Base-by-base conservation (phyloP, 2,797 vertebrate species). In the Meriones psammophilus region DNA sequence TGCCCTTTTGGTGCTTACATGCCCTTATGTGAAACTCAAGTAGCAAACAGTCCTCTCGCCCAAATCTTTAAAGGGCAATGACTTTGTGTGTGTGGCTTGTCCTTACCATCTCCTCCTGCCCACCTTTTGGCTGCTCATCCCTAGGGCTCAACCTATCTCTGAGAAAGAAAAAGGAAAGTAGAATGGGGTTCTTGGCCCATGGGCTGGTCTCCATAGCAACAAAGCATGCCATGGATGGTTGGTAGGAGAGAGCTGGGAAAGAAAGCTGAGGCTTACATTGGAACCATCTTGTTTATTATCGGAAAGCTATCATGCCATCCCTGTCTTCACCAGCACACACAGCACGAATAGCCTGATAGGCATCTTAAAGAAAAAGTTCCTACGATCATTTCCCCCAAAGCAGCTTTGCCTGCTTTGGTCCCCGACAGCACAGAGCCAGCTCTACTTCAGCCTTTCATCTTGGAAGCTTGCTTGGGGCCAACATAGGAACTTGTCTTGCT, bases 271-370 rank as follows among this genome's bases (percentile, higher is more conserved):
- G 42, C 71, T n/a, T 28, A 60, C 17, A 46, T n/a, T 71, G 78
- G 76, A 12, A 20, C 26, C 26, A 33, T n/a, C 89, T 4, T 71
- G 28, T 96, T 96, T 96, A 95, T 94, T 97, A 46, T 14, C 95
- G 30, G 50, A 80, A 89, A 94, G 26, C 33, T 83, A n/a, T 15
- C 4, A 4, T 0, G 7, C 60, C n/a, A 15, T 60, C 22, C 17
- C 50, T 0, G 0, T 79, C 68, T 84, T 50, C 60, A 58, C 60
- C 73, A 95, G 85, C 74, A 88, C 1, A 17, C 15, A 42, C 64
- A 64, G 39, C 83, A 46, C 0, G 6, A 76, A n/a, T 10, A 30
- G 28, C 36, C 78, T 5, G 17, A 60, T 13, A 50, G 50, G 8
- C 58, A 1, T 33, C 71, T 68, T 36, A 76, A 83, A 86, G 62